Evolutionary conservation across 2,113 vertebrate genomes (phyloP), one percentile per base, ranked within the genome.

Genomic region (Amphiprion ocellaris): DNA sequence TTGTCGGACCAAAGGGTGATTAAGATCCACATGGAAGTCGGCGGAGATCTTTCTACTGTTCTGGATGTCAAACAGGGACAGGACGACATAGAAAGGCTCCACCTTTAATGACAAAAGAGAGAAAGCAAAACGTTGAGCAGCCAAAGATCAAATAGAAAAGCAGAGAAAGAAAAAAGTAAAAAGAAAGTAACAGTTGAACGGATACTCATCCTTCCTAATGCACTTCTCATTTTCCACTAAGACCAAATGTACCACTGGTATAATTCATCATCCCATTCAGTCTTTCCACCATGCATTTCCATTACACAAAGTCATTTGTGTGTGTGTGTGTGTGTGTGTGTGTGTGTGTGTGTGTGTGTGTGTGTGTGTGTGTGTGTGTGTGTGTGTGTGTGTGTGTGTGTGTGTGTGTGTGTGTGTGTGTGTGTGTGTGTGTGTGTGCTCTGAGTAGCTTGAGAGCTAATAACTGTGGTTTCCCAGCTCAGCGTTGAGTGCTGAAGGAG

Each of bases 11-110:
- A 96, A 90, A 33, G 93, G 81, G 0, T 98, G 97, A 80, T 99
- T 99, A 77, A 99, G 94, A 84, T 99, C 98, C 77, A 99, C 96
- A 0, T 97, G 97, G 93, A 99, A 98, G 90, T 99, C 98, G 0
- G 97, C 96, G 0, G 98, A 99, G 91, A 99, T 98, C 94, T 99
- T 99, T 24, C 95, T 92, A 70, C 96, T 96, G 93, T 96, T 94
- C 89, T 97, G 98, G 77, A 98, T 95, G 44, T 99, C 98, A 58
- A 99, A 99, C 15, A 99, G 89, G 14, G 97, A 98, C n/a, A 99
- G 87, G 0, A 96, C 96, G 65, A 99, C 95, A 69, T 97, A 99
- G 90, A 99, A 99, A 39, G 98, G 98, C 81, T 99, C 98, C 54
- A 99, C 97, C 98, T 99, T 59, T 44, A 46, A 49, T 19, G 15